A percentile compares a stretch with the other conserved stretches of the same genome.
Evolutionary conservation across 2,888 invertebrate genomes (phyloP).

Genomic region (Eudasyphora cyanicolor): DNA sequence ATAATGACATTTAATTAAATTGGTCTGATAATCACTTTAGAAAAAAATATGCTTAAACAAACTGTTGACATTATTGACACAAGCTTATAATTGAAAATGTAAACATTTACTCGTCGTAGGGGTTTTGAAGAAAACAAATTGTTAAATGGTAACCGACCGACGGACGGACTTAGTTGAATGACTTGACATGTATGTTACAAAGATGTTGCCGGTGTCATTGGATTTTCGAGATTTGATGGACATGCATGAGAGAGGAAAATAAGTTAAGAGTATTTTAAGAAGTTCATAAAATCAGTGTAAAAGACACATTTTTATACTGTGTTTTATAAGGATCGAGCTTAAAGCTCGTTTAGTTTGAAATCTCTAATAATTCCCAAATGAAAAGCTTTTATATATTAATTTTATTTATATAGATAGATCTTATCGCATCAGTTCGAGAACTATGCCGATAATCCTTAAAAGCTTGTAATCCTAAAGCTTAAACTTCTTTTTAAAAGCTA

Average conservation of each 20-base stretch:
- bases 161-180: not conserved
- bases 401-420: no score
- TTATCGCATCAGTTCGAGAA: no score
- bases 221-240: not conserved
- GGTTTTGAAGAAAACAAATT: not conserved
- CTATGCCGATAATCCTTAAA: no score
- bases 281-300: no score
- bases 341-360: no score
- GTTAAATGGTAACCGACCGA: no score
- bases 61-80: conserved; percentile 49
- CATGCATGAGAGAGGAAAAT: not conserved
- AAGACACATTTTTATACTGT: no score
- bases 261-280: not conserved
- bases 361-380: no score
- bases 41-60: not conserved
- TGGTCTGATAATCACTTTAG: not conserved
- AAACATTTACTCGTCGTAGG: conserved; percentile 38
- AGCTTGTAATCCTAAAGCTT: no score
- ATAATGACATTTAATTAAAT: conserved; percentile 31
- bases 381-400: no score
- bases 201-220: not conserved
- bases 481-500: no score
- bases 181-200: not conserved
- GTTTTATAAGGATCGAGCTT: no score
- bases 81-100: conserved; percentile 41